Percentiles rank a stretch among this genome's conserved stretches.
phyloP scores from a whole-genome alignment of 1,140 invertebrate species.

The Atta cephalotes region DNA sequence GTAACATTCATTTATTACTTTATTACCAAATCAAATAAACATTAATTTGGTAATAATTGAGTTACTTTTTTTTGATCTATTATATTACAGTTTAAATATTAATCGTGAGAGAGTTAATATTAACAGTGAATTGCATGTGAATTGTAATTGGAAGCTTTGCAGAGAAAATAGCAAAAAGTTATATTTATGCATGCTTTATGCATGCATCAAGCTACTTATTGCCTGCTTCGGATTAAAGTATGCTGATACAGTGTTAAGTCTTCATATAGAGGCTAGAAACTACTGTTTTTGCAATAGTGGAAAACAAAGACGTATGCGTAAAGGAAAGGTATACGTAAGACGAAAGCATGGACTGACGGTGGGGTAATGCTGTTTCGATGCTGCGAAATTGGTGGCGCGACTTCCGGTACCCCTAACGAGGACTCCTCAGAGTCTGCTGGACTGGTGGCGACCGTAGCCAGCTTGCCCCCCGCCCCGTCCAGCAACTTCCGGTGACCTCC shows the following conservation, averaged over 20 bases:
- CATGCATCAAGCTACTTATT: neutral
- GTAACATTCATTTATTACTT: too few species aligned
- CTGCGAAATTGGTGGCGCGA: constrained; percentile 81
- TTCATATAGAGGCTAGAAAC: neutral
- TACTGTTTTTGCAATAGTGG: neutral
- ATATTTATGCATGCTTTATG: neutral
- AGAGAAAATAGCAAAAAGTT: neutral
- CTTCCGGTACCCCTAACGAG: constrained; percentile 81
- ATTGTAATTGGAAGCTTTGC: neutral
- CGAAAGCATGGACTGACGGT: constrained; percentile 85
- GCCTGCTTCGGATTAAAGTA: neutral
- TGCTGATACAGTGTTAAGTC: neutral
- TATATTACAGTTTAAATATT: neutral
- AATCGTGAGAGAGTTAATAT: neutral
- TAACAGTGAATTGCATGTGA: neutral
- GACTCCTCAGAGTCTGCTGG: constrained; percentile 85
- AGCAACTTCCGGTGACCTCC: constrained; percentile 87
- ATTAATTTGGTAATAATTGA: neutral
- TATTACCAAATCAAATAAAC: too few species aligned
- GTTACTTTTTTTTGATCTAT: neutral
- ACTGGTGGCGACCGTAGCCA: constrained; percentile 86
- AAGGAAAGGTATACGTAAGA: constrained; percentile 66
- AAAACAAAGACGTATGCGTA: constrained; percentile 33
- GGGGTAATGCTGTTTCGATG: constrained; percentile 86
- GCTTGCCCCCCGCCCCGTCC: constrained; percentile 86